A percentile compares a stretch with the other conserved stretches of the same genome.
These are phyloP conservation scores for Gorsachius goisagi DNA, from an alignment of 2,113 vertebrate genomes.

Conservation along the genomic window DNA sequence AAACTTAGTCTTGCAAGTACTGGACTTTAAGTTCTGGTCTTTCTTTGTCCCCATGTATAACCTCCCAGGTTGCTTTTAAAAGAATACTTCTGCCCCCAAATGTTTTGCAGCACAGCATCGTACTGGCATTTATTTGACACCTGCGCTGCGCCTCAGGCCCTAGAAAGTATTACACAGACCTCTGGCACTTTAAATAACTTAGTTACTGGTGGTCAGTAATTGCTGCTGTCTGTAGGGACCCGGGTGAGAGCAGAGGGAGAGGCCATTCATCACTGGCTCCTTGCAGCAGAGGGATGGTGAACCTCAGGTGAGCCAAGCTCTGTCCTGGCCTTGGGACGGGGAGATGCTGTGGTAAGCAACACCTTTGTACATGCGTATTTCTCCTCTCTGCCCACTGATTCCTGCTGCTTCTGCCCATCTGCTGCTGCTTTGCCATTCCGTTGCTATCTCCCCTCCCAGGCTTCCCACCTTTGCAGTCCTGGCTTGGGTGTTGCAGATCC, in stretches of 20 bases:
- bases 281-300: neutral
- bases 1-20: neutral
- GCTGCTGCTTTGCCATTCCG: neutral
- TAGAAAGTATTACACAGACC: neutral
- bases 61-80: neutral
- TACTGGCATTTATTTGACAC: neutral
- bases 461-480: neutral
- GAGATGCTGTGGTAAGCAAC: neutral
- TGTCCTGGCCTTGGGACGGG: fast-evolving
- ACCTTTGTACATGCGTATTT: neutral
- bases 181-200: neutral
- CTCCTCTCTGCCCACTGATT: neutral
- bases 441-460: neutral
- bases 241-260: neutral
- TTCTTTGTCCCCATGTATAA: neutral
- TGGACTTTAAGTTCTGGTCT: neutral
- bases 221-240: neutral
- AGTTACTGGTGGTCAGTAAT: neutral
- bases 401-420: neutral
- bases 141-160: neutral
- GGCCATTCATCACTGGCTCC: neutral
- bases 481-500: neutral
- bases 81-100: neutral
- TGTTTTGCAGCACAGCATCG: neutral
- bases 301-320: fast-evolving